Evolutionary conservation across 2,888 invertebrate genomes (phyloP), one percentile per base, ranked within the genome.

Genomic region (Luffia ferchaultella): DNA sequence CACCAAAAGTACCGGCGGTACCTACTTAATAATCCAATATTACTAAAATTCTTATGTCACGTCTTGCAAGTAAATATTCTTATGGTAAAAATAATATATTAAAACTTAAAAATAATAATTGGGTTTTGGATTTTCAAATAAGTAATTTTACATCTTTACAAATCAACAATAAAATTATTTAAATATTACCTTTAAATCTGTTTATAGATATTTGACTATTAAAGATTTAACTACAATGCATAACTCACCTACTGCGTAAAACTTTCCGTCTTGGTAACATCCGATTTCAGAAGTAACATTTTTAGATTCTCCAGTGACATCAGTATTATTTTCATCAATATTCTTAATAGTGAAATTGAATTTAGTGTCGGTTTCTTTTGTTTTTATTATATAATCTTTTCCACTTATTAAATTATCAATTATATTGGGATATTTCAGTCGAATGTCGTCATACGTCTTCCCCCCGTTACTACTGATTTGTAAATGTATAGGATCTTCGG

Each of bases 341-440:
- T 12, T 54, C 0, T 79, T 80, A 50, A 82, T 76, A 0, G 82
- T 82, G 45, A 85, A 80, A 57, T 82, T 79, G 42, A 83, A 84
- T 55, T 75, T 80, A 0, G 78, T 83, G 1, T 73, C 82, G 0
- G 85, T 83, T 59, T 85, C 82, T 54, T 68, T 79, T 0, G 83
- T 82, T 60, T 83, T 82, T 42, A 85, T 54, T 46, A 84, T 67
- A 53, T 84, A 85, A 54, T 84, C 74, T 52, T 64, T 75, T 2
- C 83, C 84, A 17, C 78, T 76, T 59, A 76, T 68, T 7, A 85
- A 61, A 52, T 83, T 77, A 0, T 75, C 58, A 45, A 84, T 76
- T n/a, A 83, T 52, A 55, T 80, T 80, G 0, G 71, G 64, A 55
- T 76, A 73, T 53, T 69, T 74, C 1, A 85, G 58, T 60, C 79